A percentile compares a stretch with the other conserved stretches of the same genome.
phyloP scores from a whole-genome alignment of 2,113 vertebrate genomes.

The Tautogolabrus adspersus region DNA sequence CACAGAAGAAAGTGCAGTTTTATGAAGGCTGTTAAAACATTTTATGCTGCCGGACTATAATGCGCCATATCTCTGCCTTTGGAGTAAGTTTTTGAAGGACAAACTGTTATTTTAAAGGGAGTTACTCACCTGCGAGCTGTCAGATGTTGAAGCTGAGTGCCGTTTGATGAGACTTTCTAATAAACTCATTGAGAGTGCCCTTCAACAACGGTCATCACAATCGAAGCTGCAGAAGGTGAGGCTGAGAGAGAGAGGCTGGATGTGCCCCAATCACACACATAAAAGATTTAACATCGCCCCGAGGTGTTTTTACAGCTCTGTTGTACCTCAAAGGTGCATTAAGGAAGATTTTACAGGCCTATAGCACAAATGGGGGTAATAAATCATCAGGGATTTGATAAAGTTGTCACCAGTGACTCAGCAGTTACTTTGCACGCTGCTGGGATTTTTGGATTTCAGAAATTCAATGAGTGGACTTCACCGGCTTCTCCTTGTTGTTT shows the following conservation, averaged over 20 bases:
- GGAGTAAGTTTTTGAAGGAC: constrained; percentile 69
- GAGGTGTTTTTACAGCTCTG: constrained; percentile 57
- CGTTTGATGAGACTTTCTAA: constrained; percentile 66
- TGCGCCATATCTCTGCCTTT: constrained; percentile 53
- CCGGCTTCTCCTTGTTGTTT: background rate
- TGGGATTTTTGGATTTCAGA: constrained; percentile 26
- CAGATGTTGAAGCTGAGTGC: constrained; percentile 53
- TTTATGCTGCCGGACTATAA: constrained; percentile 63
- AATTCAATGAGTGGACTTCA: constrained; percentile 10
- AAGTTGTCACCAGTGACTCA: constrained; percentile 43
- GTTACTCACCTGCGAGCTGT: constrained; percentile 64
- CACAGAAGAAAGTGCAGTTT: constrained; percentile 79
- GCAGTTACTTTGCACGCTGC: constrained; percentile 17
- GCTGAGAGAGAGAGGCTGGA: constrained; percentile 5
- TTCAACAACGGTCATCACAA: constrained; percentile 55
- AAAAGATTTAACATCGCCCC: constrained; percentile 56
- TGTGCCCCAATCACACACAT: constrained; percentile 43
- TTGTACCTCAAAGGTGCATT: constrained; percentile 55
- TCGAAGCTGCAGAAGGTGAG: constrained; percentile 31
- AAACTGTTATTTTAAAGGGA: constrained; percentile 68
- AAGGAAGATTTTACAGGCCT: constrained; percentile 56
- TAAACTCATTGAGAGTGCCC: constrained; percentile 58
- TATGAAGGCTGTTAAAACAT: constrained; percentile 77
- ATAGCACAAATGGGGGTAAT: constrained; percentile 42
- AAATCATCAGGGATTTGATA: constrained; percentile 59